phyloP scores from a whole-genome alignment of 30 jellyfish, hydroid and myxozoan genomes.

The Hydractinia symbiolongicarpus region DNA sequence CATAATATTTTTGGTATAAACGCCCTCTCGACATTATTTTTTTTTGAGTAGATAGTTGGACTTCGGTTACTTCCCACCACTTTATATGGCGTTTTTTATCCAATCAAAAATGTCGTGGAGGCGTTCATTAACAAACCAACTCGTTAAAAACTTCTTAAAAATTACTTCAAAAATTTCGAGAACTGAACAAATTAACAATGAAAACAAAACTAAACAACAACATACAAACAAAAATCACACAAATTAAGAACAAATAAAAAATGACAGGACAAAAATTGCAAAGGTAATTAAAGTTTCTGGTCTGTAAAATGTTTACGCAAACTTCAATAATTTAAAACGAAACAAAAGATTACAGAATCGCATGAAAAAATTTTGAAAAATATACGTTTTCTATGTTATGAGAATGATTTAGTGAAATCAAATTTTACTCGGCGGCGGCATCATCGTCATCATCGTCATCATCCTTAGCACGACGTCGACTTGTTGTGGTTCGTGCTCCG shows the following conservation, averaged over 20 bases:
- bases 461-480: conserved; percentile 78
- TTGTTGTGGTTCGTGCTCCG: conserved; percentile 23
- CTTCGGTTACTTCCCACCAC: too few species aligned
- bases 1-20: too few species aligned
- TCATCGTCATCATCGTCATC: conserved; percentile 86
- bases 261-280: neutral
- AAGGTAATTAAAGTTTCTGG: neutral
- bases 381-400: neutral
- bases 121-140: neutral
- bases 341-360: neutral
- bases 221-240: neutral
- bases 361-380: neutral
- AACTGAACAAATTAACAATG: neutral
- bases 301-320: neutral
- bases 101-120: too few species aligned
- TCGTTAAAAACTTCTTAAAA: neutral
- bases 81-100: too few species aligned
- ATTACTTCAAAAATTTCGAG: neutral
- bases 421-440: conserved; percentile 53
- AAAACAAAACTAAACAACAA: neutral
- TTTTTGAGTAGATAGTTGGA: too few species aligned
- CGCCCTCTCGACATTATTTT: too few species aligned
- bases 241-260: neutral
- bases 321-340: too few species aligned
- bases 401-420: neutral